Evolutionary conservation across 1,140 invertebrate species (phyloP), one percentile per base, ranked within the genome.

Genomic region (Rhagoletis zephyria): DNA sequence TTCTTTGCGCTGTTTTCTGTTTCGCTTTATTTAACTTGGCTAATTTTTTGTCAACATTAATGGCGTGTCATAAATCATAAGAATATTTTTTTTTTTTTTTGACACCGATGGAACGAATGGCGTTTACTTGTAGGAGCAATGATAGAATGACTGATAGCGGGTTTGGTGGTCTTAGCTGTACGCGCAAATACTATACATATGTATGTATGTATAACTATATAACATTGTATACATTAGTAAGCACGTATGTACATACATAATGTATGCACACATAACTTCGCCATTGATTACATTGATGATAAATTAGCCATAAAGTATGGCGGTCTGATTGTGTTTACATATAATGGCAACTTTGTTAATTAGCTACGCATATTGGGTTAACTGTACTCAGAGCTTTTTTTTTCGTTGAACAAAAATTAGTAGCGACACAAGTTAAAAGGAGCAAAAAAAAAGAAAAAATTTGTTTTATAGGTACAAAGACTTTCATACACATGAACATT

Each of bases 11-110:
- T 12, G 59, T 60, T 60, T 63, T 67, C 6, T 40, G 74, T 81
- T 81, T n/a, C n/a, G 74, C 48, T 59, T 81, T 81, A 81, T 81
- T 81, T 85, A 85, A 63, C 60, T 85, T 85, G 85, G 51, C 85
- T 85, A 85, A 85, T 85, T 85, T 85, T 85, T 85, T 85, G 85
- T 85, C 59, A 85, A 63, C 85, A 85, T 61, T 85, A 85, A 85
- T 85, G 85, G 85, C 51, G 6, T 45, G 60, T 61, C 56, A 85
- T 85, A 61, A 85, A 85, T 85, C 85, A 85, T 85, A 85, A 85
- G 63, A 85, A 85, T 85, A 59, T 81, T 67, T 67, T 63, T 48
- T 67, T n/a, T n/a, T 67, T 63, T 48, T 63, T 5, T 85, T 85
- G 60, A 85, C 85, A 63, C 42, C 60, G 40, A 30, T 81, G 48